Conservation (phyloP, 2,797 vertebrate genomes). For the Onychomys leucogaster region DNA sequence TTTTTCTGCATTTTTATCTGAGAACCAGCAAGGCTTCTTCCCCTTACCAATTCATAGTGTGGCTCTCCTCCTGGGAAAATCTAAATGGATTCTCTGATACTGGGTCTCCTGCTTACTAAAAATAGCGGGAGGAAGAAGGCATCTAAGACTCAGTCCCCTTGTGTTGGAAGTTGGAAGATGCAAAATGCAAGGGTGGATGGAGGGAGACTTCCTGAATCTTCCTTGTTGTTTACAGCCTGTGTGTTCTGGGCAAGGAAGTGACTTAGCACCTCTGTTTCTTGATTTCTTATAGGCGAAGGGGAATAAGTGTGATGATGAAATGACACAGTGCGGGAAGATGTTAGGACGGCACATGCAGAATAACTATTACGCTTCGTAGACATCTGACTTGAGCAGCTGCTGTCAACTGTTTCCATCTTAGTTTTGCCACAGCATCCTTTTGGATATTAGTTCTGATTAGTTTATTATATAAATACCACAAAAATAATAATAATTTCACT, state of each 20-base stretch:
- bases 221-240: conserved; percentile 2
- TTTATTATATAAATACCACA: neutral
- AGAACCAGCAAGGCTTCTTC: conserved; percentile 10
- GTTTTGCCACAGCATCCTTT: conserved; percentile 33
- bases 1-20: conserved; percentile 55
- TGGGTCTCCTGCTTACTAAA: neutral
- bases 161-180: neutral
- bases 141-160: neutral
- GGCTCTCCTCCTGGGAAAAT: neutral
- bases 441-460: neutral
- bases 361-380: neutral
- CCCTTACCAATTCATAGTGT: neutral
- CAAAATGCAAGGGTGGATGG: neutral
- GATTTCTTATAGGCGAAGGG: neutral
- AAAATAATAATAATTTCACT: neutral
- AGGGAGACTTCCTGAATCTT: neutral
- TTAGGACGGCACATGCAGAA: neutral
- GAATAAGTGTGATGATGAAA: neutral
- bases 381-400: neutral
- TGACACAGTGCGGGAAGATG: neutral
- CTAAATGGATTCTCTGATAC: neutral
- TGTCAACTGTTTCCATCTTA: neutral
- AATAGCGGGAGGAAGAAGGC: neutral
- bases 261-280: conserved; percentile 33
- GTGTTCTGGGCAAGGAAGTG: neutral